Conservation (phyloP, 2,113 vertebrate genomes). For the Chiloscyllium plagiosum region DNA sequence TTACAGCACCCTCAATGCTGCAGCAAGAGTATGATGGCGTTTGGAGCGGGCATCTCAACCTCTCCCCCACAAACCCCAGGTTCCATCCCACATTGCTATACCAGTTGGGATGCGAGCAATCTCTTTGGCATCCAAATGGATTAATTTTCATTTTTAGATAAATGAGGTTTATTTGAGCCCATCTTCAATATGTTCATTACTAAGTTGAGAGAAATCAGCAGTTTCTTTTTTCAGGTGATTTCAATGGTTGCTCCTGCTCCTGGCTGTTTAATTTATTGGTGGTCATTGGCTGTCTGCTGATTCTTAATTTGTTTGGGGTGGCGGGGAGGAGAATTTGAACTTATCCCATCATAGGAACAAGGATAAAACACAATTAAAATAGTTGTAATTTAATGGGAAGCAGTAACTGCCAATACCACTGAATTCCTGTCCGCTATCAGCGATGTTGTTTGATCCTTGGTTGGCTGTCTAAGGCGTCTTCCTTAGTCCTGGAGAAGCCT, state of each 20-base stretch:
- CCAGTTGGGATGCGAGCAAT: not conserved
- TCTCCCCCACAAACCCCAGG: not conserved
- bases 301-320: not conserved
- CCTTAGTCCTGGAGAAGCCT: too few species aligned
- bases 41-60: not conserved
- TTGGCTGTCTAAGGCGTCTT: not conserved
- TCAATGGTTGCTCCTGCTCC: not conserved
- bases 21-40: not conserved
- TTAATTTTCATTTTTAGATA: not conserved
- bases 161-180: not conserved
- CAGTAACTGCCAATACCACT: not conserved
- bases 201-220: not conserved
- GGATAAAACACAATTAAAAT: not conserved
- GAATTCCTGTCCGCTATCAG: not conserved
- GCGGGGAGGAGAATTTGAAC: not conserved
- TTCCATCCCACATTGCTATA: not conserved
- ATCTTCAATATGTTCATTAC: not conserved
- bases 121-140: not conserved
- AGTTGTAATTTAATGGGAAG: not conserved
- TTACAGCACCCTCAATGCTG: too few species aligned
- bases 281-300: not conserved
- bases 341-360: not conserved
- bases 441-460: too few species aligned
- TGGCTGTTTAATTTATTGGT: not conserved
- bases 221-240: not conserved